Evolutionary conservation across 64 coral and sea anemone species (phyloP).

Genomic region (Montipora foliosa): DNA sequence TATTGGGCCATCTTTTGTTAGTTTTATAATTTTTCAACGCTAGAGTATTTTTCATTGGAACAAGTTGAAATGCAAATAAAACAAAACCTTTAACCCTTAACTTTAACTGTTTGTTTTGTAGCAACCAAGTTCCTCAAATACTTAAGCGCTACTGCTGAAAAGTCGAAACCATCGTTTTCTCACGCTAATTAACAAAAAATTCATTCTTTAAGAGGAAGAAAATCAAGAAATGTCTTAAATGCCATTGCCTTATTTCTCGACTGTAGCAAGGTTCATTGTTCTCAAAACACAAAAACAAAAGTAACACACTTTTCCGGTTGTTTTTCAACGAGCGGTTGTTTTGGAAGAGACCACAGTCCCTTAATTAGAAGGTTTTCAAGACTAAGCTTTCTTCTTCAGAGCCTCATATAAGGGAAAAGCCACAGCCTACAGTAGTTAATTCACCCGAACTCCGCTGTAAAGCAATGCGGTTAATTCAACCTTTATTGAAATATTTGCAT

Average conservation of each 20-base stretch:
- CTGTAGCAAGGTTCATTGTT: neutral
- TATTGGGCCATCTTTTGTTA: neutral
- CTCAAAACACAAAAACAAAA: neutral
- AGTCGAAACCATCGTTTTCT: neutral
- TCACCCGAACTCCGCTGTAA: neutral
- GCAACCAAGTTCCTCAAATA: neutral
- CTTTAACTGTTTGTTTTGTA: neutral
- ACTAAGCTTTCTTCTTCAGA: too few species aligned
- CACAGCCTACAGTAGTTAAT: neutral
- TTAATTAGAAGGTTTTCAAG: too few species aligned
- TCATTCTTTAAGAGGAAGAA: neutral
- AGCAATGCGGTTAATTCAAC: neutral
- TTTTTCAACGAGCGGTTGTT: neutral
- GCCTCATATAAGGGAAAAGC: too few species aligned
- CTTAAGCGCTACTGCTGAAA: neutral
- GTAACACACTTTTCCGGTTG: too few species aligned
- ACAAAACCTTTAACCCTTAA: neutral
- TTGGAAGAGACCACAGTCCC: neutral
- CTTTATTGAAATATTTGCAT: neutral
- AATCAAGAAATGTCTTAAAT: neutral
- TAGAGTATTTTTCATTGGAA: neutral
- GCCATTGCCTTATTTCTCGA: neutral
- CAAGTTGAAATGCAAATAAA: slow-evolving; percentile 22
- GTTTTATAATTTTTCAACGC: neutral
- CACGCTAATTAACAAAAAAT: neutral